Evolutionary conservation across 2,888 invertebrate genomes (phyloP), one percentile per base, ranked within the genome.

Genomic region (Drosophila melanosoma): DNA sequence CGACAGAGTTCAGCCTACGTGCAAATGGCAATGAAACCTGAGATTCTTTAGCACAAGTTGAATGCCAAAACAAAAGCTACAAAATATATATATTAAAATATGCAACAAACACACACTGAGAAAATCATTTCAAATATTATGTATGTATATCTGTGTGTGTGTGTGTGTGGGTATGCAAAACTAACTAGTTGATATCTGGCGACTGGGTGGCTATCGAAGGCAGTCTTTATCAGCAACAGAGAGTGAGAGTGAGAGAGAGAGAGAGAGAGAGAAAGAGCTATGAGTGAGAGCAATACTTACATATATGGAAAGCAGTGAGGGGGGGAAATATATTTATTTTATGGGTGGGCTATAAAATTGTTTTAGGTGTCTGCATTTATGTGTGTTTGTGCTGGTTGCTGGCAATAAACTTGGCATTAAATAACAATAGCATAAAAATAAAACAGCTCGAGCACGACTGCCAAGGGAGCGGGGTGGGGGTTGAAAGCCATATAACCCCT

Each of bases 341-440:
- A 89, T 89, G 85, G 82, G 84, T 76, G 48, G 89, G 70, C 73
- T 79, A 81, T 83, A 82, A 85, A 84, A 89, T 73, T 84, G 85
- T 82, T 89, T 87, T 75, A 89, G 85, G 72, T 79, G 81, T 74
- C 79, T 68, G 72, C 72, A 69, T 70, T 59, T 59, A 63, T 54
- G 10, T 54, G 36, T 56, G 3, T 29, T 29, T 72, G 84, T 73
- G 53, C 35, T 52, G n/a, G 7, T 12, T 15, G 87, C 83, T 84
- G 83, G 84, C 87, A 88, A 84, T 87, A 84, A 83, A 73, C 76
- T 77, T 82, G 86, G 79, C 83, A 88, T 85, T 85, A 89, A 85
- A 89, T 89, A 89, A 85, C 88, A 89, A 89, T 85, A 87, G 82
- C 85, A 74, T 76, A 73, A 85, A 82, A 88, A 88, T 85, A 86